Percentiles rank a stretch among this genome's conserved stretches.
Conservation (phyloP, 2,797 vertebrate genomes). For the Holocentrus rufus region DNA sequence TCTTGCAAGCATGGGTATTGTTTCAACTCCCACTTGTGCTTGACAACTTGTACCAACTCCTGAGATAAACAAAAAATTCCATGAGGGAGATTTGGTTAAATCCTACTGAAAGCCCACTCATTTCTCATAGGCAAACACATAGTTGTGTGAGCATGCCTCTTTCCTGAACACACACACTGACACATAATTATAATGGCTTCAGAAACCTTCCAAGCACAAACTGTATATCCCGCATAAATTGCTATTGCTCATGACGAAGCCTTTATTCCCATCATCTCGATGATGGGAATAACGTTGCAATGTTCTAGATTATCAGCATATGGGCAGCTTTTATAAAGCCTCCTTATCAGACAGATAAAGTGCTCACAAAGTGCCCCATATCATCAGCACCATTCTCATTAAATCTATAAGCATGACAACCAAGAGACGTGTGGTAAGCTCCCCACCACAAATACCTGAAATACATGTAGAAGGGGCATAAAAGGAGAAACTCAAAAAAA, state of each 20-base stretch:
- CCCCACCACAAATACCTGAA: slow-evolving; percentile 6
- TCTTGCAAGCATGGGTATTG: slow-evolving; percentile 3
- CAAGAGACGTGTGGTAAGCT: slow-evolving; percentile 21
- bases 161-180: slow-evolving; percentile 7
- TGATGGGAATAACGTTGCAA: too few species aligned
- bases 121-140: background rate
- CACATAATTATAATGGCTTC: background rate
- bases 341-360: slow-evolving; percentile 37
- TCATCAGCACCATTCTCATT: slow-evolving; percentile 38
- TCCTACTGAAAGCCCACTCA: slow-evolving; percentile 9
- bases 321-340: slow-evolving; percentile 32
- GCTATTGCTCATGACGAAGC: slow-evolving; percentile 15
- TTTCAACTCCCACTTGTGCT: slow-evolving; percentile 19
- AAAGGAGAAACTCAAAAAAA: too few species aligned
- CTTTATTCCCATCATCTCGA: background rate
- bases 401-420: slow-evolving; percentile 48
- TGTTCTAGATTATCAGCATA: slow-evolving; percentile 26
- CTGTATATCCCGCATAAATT: slow-evolving; percentile 15
- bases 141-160: too few species aligned
- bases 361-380: slow-evolving; percentile 20
- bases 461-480: too few species aligned
- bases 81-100: slow-evolving; percentile 25
- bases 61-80: slow-evolving; percentile 34
- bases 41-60: slow-evolving; percentile 10
- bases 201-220: slow-evolving; percentile 9